Conservation (phyloP, 2,113 vertebrate species). For the Oreochromis niloticus region DNA sequence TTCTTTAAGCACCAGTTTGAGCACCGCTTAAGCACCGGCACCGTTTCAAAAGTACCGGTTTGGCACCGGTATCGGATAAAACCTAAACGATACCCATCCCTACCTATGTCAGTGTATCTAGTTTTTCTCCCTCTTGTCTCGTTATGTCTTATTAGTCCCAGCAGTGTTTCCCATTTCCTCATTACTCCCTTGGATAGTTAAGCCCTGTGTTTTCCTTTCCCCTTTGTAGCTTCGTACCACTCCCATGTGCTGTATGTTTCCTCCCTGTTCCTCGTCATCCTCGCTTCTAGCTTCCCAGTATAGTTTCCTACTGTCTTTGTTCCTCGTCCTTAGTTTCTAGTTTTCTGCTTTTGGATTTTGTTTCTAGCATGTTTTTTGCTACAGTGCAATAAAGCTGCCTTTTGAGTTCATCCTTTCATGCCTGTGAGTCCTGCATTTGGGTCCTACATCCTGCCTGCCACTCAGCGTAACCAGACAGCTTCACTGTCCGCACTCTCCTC, state of each 20-base stretch:
- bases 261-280: not conserved
- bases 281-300: not conserved
- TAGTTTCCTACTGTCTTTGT: not conserved
- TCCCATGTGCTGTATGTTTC: not conserved
- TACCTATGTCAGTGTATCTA: not conserved
- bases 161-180: not conserved
- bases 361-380: not conserved
- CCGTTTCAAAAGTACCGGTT: too few relatives aligned
- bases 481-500: not conserved
- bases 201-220: not conserved
- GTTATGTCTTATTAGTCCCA: not conserved
- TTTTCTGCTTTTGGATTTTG: not conserved
- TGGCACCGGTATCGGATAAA: too few relatives aligned
- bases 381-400: not conserved
- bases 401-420: not conserved
- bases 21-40: too few relatives aligned
- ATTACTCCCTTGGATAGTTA: not conserved
- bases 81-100: too few relatives aligned
- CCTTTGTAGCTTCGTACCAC: not conserved
- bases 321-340: not conserved
- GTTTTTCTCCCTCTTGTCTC: not conserved
- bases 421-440: not conserved
- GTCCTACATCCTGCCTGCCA: too few relatives aligned
- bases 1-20: too few relatives aligned
- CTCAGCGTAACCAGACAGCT: not conserved